Conservation (phyloP, 1,140 invertebrate species). For the Scaptomyza pallida region DNA sequence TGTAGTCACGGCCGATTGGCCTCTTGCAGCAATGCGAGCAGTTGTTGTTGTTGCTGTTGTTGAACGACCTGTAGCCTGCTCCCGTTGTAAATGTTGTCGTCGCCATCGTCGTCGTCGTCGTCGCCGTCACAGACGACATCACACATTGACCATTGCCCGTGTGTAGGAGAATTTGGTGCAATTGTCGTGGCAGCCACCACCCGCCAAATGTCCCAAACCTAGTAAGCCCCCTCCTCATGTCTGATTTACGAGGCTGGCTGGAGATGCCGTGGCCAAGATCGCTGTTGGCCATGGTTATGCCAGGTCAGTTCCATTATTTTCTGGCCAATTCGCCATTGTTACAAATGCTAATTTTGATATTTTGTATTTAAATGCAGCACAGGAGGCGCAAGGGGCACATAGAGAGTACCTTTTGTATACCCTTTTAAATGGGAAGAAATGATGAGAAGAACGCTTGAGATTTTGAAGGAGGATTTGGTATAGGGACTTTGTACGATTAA, state of each 20-base stretch:
- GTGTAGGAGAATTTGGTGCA: slow-evolving; percentile 61
- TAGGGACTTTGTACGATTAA: no score
- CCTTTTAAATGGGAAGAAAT: background rate
- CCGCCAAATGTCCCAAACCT: slow-evolving; percentile 26
- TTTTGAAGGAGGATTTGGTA: background rate
- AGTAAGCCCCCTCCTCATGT: slow-evolving; percentile 25
- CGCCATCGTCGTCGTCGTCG: slow-evolving; percentile 45
- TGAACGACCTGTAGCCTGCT: slow-evolving; percentile 69
- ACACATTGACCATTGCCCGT: slow-evolving; percentile 64
- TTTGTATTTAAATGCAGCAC: slow-evolving; percentile 80
- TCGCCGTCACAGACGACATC: slow-evolving; percentile 57
- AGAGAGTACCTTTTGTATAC: no score
- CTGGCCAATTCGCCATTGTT: slow-evolving; percentile 80
- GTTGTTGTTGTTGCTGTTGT: slow-evolving; percentile 18
- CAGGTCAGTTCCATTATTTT: slow-evolving; percentile 82
- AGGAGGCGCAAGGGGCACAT: slow-evolving; percentile 28
- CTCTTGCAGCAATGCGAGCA: slow-evolving; percentile 54
- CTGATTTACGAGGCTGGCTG: slow-evolving; percentile 66
- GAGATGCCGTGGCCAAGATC: slow-evolving; percentile 66
- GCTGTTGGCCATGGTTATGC: slow-evolving; percentile 54
- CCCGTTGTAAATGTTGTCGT: slow-evolving; percentile 75
- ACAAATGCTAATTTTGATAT: slow-evolving; percentile 83
- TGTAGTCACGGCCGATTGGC: slow-evolving; percentile 72
- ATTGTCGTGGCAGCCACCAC: slow-evolving; percentile 36
- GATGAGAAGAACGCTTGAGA: slow-evolving; percentile 15